Evolutionary conservation across 2,888 invertebrate species (phyloP).

Genomic region (Standfussiana lucernea): DNA sequence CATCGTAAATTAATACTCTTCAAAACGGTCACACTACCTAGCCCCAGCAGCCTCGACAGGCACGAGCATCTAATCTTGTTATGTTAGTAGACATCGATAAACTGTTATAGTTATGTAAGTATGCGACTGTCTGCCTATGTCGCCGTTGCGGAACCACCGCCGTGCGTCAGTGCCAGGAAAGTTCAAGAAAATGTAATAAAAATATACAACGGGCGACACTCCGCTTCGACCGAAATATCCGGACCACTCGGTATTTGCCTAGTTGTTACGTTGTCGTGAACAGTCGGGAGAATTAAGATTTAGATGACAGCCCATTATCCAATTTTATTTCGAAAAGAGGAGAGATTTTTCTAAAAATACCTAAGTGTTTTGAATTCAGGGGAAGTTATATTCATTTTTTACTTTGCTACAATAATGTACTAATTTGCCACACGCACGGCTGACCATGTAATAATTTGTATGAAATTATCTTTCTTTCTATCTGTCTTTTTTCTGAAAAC

Average conservation of each 20-base stretch:
- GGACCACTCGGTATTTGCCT: conserved; percentile 71
- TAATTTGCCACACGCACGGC: neutral
- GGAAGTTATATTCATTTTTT: neutral
- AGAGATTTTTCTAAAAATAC: neutral
- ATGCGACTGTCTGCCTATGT: conserved; percentile 78
- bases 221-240: conserved; percentile 84
- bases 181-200: conserved; percentile 78
- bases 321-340: conserved; percentile 72
- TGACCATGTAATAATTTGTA: neutral
- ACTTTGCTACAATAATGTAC: neutral
- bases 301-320: conserved; percentile 71
- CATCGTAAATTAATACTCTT: conserved; percentile 78
- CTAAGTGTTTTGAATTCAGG: conserved; percentile 14
- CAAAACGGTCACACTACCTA: conserved; percentile 87
- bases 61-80: conserved; percentile 87
- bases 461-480: neutral
- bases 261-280: conserved; percentile 69
- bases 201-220: conserved; percentile 79
- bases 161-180: conserved; percentile 86
- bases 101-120: conserved; percentile 81
- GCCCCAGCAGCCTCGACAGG: conserved; percentile 86
- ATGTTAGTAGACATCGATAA: conserved; percentile 90
- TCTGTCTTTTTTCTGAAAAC: neutral
- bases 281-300: conserved; percentile 76
- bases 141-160: conserved; percentile 81